Base-by-base conservation (phyloP, 2,113 vertebrate species). In the Onychostoma macrolepis region DNA sequence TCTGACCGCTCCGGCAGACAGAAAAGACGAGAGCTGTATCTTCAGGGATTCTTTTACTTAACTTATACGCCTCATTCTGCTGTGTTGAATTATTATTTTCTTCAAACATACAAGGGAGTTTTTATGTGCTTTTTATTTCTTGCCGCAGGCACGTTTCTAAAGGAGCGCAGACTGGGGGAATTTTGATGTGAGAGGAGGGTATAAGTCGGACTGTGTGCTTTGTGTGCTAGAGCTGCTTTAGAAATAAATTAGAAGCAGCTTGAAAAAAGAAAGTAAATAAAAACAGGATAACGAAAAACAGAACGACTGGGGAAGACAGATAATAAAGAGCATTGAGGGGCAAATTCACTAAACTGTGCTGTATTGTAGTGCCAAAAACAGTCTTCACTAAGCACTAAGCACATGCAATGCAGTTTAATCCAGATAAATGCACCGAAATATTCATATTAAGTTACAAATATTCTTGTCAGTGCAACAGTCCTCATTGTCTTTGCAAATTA, bases 191-290 rank as follows among this genome's bases (percentile, higher is more conserved):
- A 84, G 63, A 38, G 69, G 74, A 87, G 50, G 82, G 53, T 53
- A 76, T 88, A 69, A 56, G 76, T 56, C n/a, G n/a, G 63, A 63
- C 33, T 53, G 30, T 78, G 48, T 78, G 77, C 86, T 83, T 63
- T 86, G 17, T 56, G 50, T 72, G 85, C n/a, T 30, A 89, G 87
- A 89, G 72, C 33, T 36, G 76, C 87, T 88, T 87, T 65, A 83
- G 85, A 78, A 84, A 75, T 75, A 86, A 84, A 69, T 76, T 50
- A 86, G 48, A 71, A 63, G 77, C 50, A 45, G 65, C 67, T 80
- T 50, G 79, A 45, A 84, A 50, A 58, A 38, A 26, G 61, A 43
- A 67, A 81, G 77, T 50, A 77, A 83, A 80, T 79, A 82, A 72
- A 80, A 58, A 61, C 58, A 88, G 74, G 10, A 76, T 77, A 84